These are phyloP conservation scores for Cichlasoma orientale DNA, from an alignment of 2,797 vertebrate genomes.

Conservation along the genomic window DNA sequence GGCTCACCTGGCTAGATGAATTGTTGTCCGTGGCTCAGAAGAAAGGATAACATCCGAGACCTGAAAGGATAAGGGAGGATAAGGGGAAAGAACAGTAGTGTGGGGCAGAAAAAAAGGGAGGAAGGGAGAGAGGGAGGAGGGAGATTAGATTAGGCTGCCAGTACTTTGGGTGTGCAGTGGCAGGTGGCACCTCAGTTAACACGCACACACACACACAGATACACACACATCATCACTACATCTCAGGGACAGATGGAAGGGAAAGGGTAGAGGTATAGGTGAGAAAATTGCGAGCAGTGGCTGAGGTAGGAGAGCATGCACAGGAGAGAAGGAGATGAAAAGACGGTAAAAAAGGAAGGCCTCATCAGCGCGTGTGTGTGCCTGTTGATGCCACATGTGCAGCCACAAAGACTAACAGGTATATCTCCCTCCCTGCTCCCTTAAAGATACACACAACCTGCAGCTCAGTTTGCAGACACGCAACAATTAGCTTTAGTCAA, in stretches of 20 bases:
- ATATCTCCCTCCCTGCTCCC: background rate
- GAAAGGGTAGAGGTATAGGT: conserved; percentile 16
- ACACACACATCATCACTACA: conserved; percentile 21
- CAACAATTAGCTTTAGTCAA: conserved; percentile 13
- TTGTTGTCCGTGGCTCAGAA: conserved; percentile 54
- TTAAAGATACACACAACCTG: conserved; percentile 17
- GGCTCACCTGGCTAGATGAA: conserved; percentile 69
- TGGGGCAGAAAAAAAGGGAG: background rate
- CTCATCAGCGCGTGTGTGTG: conserved; percentile 6
- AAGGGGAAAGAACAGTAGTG: conserved; percentile 25
- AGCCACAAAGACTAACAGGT: conserved; percentile 21
- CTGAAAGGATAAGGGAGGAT: conserved; percentile 50
- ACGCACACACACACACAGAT: conserved; percentile 18
- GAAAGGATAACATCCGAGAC: conserved; percentile 64
- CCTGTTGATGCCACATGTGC: conserved; percentile 26
- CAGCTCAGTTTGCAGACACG: conserved; percentile 30
- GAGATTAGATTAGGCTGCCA: conserved; percentile 58
- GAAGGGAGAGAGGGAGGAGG: background rate
- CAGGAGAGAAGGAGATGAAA: conserved; percentile 16
- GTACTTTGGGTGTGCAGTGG: conserved; percentile 57
- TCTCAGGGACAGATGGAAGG: conserved; percentile 40
- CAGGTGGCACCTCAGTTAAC: conserved; percentile 56
- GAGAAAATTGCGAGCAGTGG: conserved; percentile 35
- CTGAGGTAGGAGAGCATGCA: conserved; percentile 14
- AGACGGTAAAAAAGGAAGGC: conserved; percentile 6